Percentiles rank a stretch among this genome's conserved stretches.
Conservation (phyloP, 2,797 vertebrate species). For the Melanotaenia nigrans region DNA sequence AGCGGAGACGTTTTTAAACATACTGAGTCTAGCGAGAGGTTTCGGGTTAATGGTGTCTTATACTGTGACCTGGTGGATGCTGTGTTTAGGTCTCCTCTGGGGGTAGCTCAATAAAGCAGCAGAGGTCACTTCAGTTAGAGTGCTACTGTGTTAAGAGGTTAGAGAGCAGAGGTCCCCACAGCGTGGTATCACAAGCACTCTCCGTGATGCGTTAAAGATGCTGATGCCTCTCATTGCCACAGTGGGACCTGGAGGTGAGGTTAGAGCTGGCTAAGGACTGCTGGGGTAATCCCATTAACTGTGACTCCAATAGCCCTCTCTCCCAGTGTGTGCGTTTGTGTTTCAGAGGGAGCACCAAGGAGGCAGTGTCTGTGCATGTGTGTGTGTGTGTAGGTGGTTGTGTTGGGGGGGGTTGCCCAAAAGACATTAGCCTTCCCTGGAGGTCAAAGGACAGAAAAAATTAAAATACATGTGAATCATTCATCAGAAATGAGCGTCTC, state of each 20-base stretch:
- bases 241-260: slow-evolving; percentile 79
- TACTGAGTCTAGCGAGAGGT: slow-evolving; percentile 58
- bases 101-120: slow-evolving; percentile 75
- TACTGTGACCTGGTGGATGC: slow-evolving; percentile 63
- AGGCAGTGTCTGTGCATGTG: slow-evolving; percentile 42
- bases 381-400: slow-evolving; percentile 46
- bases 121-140: slow-evolving; percentile 83
- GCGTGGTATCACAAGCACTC: slow-evolving; percentile 79
- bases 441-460: slow-evolving; percentile 75
- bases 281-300: slow-evolving; percentile 88
- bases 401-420: slow-evolving; percentile 54
- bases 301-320: slow-evolving; percentile 78
- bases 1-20: slow-evolving; percentile 78
- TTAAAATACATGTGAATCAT: slow-evolving; percentile 76
- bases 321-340: slow-evolving; percentile 38
- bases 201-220: slow-evolving; percentile 79
- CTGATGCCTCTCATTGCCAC: slow-evolving; percentile 79
- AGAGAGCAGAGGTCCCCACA: slow-evolving; percentile 81
- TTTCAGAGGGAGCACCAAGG: slow-evolving; percentile 26
- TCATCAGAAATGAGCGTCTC: slow-evolving; percentile 72
- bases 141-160: slow-evolving; percentile 80
- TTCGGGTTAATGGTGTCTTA: slow-evolving; percentile 78
- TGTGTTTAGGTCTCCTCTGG: slow-evolving; percentile 77
- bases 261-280: slow-evolving; percentile 77
- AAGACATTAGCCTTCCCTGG: slow-evolving; percentile 76